Conservation (phyloP, 2,113 vertebrate genomes). For the Rafetus swinhoei region DNA sequence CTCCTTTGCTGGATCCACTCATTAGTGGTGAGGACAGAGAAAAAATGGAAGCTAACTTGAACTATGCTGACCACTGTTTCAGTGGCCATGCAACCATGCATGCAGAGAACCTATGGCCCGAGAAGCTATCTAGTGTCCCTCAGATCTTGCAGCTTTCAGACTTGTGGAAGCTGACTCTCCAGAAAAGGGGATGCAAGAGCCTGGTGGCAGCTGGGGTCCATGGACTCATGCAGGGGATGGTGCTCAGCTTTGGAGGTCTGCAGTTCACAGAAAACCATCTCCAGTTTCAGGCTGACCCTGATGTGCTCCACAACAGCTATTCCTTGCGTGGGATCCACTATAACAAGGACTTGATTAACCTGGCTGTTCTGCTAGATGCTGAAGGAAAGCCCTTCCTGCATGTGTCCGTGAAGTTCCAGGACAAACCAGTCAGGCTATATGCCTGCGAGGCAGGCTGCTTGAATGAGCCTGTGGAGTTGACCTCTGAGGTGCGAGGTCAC, state of each 20-base stretch:
- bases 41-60: conserved; percentile 88
- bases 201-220: conserved; percentile 90
- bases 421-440: conserved; percentile 89
- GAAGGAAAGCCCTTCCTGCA: conserved; percentile 94
- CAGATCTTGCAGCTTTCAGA: conserved; percentile 94
- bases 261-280: conserved; percentile 99
- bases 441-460: conserved; percentile 96
- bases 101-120: conserved; percentile 94
- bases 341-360: conserved; percentile 90
- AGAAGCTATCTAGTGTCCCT: conserved; percentile 77
- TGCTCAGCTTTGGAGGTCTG: conserved; percentile 95
- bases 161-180: conserved; percentile 93
- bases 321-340: conserved; percentile 93
- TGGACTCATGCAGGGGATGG: conserved; percentile 94
- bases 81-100: conserved; percentile 98
- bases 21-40: conserved; percentile 82
- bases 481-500: conserved; percentile 88
- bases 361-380: conserved; percentile 88
- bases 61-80: conserved; percentile 97
- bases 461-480: conserved; percentile 95
- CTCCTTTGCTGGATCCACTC: conserved; percentile 86
- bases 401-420: conserved; percentile 90
- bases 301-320: conserved; percentile 97
- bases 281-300: conserved; percentile 96
- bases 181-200: conserved; percentile 94